phyloP scores from a whole-genome alignment of 2,113 vertebrate species.

The Tachysurus fulvidraco region DNA sequence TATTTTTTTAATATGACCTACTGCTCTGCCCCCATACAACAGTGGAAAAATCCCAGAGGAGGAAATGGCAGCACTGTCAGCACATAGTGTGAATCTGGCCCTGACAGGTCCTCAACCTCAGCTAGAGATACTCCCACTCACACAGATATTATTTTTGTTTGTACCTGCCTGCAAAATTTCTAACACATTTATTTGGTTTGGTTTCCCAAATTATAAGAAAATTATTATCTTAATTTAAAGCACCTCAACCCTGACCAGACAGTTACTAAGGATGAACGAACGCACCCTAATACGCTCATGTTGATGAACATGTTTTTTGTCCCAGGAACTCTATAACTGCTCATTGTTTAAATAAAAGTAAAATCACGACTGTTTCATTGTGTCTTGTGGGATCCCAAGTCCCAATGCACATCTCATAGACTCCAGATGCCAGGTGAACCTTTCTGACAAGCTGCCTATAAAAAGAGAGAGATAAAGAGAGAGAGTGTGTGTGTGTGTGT shows the following conservation, averaged over 20 bases:
- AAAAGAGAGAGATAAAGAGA: neutral
- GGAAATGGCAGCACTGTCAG: neutral
- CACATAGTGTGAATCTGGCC: neutral
- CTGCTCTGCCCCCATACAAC: neutral
- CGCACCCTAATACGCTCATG: neutral
- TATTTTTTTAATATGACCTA: neutral
- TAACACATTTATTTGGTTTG: neutral
- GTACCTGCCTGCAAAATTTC: neutral
- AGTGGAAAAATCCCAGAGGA: neutral
- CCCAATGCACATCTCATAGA: neutral
- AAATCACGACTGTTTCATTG: neutral
- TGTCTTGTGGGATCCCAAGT: neutral
- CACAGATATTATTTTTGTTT: neutral
- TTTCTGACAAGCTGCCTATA: neutral
- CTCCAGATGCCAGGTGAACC: neutral
- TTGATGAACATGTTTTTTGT: neutral
- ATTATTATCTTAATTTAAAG: neutral
- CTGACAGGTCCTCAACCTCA: constrained; percentile 5
- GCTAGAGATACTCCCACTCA: neutral
- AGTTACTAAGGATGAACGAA: neutral
- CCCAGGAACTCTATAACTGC: neutral
- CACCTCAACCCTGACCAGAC: neutral
- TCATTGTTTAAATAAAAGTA: neutral
- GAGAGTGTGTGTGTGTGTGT: too few species aligned
- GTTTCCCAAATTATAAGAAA: neutral